phyloP scores from a whole-genome alignment of 2,113 vertebrate genomes.

The Kobus ellipsiprymnus region DNA sequence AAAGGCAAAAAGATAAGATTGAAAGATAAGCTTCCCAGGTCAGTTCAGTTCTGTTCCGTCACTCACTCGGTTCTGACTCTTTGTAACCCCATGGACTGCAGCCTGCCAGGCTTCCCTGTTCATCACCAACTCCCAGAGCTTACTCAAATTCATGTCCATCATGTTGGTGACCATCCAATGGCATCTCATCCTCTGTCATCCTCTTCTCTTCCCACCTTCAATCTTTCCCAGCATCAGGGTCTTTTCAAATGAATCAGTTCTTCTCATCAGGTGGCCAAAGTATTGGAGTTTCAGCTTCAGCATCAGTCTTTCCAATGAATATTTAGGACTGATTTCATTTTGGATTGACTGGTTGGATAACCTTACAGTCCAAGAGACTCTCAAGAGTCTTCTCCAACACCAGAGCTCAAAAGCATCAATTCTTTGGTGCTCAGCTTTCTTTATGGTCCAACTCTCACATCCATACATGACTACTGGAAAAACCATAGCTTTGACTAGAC shows the following conservation, averaged over 20 bases:
- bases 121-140: background rate
- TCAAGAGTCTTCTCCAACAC: background rate
- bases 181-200: background rate
- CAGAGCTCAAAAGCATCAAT: background rate
- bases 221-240: background rate
- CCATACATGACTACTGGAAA: background rate
- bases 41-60: background rate
- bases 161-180: background rate
- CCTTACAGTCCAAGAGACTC: background rate
- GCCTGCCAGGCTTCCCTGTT: background rate
- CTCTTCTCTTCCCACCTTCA: background rate
- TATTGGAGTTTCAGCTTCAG: background rate
- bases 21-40: background rate
- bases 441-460: background rate
- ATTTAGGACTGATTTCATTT: background rate
- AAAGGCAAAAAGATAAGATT: background rate
- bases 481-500: background rate
- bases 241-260: background rate
- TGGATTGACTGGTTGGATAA: background rate
- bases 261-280: background rate
- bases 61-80: fast-evolving
- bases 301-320: background rate
- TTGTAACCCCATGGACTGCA: background rate
- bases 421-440: background rate
- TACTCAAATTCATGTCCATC: background rate